These are phyloP conservation scores for Sylvilagus floridanus DNA, from an alignment of 2,797 vertebrate genomes.

Conservation along the genomic window DNA sequence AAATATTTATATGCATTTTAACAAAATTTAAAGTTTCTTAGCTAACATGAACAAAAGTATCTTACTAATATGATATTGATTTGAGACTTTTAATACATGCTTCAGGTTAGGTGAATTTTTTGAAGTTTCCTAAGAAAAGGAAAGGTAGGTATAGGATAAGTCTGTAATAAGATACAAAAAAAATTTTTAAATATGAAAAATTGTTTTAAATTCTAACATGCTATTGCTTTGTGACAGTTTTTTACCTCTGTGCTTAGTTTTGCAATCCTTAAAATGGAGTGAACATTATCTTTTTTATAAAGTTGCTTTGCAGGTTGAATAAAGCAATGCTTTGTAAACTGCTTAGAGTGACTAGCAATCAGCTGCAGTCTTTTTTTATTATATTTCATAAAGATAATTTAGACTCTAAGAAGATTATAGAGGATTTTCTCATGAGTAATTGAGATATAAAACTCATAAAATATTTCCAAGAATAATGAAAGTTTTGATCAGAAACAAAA, in stretches of 20 bases:
- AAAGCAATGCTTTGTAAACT: not conserved
- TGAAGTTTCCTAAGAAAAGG: not conserved
- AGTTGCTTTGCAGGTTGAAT: not conserved
- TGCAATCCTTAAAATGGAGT: not conserved
- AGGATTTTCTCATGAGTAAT: not conserved
- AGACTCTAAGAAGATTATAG: not conserved
- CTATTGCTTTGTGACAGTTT: not conserved
- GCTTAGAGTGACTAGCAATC: not conserved
- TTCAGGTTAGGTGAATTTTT: not conserved
- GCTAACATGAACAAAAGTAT: not conserved
- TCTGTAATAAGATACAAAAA: not conserved
- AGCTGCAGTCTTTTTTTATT: not conserved
- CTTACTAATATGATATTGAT: not conserved
- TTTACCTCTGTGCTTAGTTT: not conserved
- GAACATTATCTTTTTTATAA: not conserved
- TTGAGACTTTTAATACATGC: not conserved
- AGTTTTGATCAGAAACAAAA: no score
- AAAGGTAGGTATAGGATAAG: not conserved
- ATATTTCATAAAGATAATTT: not conserved
- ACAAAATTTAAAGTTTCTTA: not conserved
- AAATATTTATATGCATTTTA: not conserved
- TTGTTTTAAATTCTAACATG: not conserved
- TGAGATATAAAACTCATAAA: conserved; percentile 23
- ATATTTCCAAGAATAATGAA: conserved; percentile 1
- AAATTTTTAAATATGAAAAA: not conserved